Conservation (phyloP, 2,888 invertebrate species). For the Timandra comae region DNA sequence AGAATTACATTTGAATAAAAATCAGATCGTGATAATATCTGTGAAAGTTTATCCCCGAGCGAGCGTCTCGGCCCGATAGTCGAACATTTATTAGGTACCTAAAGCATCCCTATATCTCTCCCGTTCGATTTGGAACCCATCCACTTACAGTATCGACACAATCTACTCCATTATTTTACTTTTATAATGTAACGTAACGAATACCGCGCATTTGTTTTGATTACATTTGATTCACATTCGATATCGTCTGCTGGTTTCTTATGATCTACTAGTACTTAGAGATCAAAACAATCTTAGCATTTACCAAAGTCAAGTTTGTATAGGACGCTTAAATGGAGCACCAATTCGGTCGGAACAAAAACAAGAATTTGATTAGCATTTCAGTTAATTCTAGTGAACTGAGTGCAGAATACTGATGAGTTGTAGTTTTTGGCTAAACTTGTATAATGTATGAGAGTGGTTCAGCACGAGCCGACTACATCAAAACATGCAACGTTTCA, state of each 20-base stretch:
- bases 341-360: conserved; percentile 36
- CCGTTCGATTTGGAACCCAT: background rate
- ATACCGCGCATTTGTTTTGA: too few relatives aligned
- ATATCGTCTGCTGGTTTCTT: too few relatives aligned
- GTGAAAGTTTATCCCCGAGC: background rate
- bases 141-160: background rate
- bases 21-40: background rate
- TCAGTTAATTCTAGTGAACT: conserved; percentile 26
- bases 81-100: conserved; percentile 1
- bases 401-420: conserved; percentile 32
- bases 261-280: too few relatives aligned
- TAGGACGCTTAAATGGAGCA: conserved; percentile 37
- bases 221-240: too few relatives aligned
- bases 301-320: conserved; percentile 34
- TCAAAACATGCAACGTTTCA: too few relatives aligned
- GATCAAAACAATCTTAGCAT: conserved; percentile 23
- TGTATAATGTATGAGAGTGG: conserved; percentile 3
- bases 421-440: conserved; percentile 7
- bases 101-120: conserved; percentile 1
- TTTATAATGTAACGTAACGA: too few relatives aligned
- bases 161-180: too few relatives aligned
- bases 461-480: too few relatives aligned
- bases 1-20: background rate
- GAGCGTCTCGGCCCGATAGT: background rate
- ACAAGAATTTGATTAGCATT: conserved; percentile 44